phyloP scores from a whole-genome alignment of 2,797 vertebrate species.

The Centropyge bicolor region DNA sequence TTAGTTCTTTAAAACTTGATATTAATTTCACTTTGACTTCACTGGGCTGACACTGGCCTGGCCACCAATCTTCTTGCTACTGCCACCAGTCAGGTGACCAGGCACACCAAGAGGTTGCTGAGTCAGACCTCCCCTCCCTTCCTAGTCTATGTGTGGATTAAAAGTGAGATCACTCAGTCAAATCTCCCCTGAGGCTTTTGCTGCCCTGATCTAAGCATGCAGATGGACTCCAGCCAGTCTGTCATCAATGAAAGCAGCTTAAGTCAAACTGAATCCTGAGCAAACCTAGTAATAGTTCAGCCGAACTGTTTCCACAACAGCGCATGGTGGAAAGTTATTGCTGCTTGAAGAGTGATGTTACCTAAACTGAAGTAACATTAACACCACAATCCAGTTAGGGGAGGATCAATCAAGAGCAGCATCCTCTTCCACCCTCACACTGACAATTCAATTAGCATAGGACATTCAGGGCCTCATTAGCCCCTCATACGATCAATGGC shows the following conservation, averaged over 20 bases:
- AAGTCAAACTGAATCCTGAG: constrained; percentile 54
- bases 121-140: constrained; percentile 65
- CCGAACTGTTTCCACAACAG: constrained; percentile 34
- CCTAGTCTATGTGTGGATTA: constrained; percentile 69
- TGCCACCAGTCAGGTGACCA: constrained; percentile 57
- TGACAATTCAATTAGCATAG: constrained; percentile 55
- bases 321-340: constrained; percentile 36
- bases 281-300: constrained; percentile 23
- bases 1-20: background rate
- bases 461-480: constrained; percentile 26
- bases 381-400: constrained; percentile 51
- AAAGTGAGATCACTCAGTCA: constrained; percentile 80
- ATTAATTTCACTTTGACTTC: constrained; percentile 22
- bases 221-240: constrained; percentile 54
- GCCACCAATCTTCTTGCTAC: constrained; percentile 20
- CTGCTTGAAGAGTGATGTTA: constrained; percentile 16
- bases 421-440: constrained; percentile 40
- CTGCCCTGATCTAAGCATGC: constrained; percentile 62
- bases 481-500: constrained; percentile 29
- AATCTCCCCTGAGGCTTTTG: constrained; percentile 57
- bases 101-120: constrained; percentile 65
- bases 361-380: constrained; percentile 46
- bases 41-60: background rate
- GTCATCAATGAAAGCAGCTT: constrained; percentile 76
- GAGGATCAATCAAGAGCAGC: constrained; percentile 31